Evolutionary conservation across 1,140 invertebrate species (phyloP).

Genomic region (Hirudo medicinalis): DNA sequence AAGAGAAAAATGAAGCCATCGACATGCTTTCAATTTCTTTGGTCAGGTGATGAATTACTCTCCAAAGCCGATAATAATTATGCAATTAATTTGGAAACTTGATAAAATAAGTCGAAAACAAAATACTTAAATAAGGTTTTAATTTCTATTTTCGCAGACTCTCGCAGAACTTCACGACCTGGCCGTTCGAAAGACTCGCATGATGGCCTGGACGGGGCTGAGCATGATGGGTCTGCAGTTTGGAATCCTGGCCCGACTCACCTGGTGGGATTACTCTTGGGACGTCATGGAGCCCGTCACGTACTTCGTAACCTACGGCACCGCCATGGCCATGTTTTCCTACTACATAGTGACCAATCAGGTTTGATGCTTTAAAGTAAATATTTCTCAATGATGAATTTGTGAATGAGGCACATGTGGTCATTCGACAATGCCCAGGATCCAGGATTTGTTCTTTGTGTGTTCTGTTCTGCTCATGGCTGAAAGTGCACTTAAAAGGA

Average conservation of each 20-base stretch:
- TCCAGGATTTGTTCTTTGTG: too few species aligned
- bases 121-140: too few species aligned
- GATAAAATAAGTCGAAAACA: too few species aligned
- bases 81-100: too few species aligned
- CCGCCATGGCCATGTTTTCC: slow-evolving; percentile 87
- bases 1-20: too few species aligned
- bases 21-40: too few species aligned
- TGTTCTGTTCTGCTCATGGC: too few species aligned
- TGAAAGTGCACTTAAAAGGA: too few species aligned
- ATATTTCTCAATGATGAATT: slow-evolving; percentile 41
- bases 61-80: too few species aligned
- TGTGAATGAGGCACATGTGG: neutral
- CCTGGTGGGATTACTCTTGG: slow-evolving; percentile 99
- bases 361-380: slow-evolving; percentile 44
- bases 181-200: slow-evolving; percentile 58
- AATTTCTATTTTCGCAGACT: slow-evolving; percentile 22
- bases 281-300: slow-evolving; percentile 99
- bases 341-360: slow-evolving; percentile 91
- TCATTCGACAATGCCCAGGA: too few species aligned
- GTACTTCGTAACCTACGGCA: slow-evolving; percentile 97
- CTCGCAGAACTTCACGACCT: slow-evolving; percentile 48
- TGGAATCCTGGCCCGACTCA: slow-evolving; percentile 82
- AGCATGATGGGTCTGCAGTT: slow-evolving; percentile 92
- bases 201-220: slow-evolving; percentile 73
- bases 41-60: too few species aligned